Conservation (phyloP, 2,113 vertebrate species). For the Pitta sordida region DNA sequence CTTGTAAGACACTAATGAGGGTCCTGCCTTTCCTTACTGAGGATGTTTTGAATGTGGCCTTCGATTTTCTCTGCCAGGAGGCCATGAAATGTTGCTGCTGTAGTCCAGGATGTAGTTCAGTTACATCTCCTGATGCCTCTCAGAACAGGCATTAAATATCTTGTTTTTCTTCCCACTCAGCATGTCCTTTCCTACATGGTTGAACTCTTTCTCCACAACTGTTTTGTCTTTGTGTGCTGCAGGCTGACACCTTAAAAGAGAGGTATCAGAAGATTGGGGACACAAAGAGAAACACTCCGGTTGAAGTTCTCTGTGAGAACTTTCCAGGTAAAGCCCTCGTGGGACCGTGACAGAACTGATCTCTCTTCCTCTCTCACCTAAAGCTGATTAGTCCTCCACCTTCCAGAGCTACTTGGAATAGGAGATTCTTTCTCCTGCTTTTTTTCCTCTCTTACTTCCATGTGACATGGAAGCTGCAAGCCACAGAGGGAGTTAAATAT, state of each 20-base stretch:
- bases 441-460: neutral
- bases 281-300: conserved; percentile 97
- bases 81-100: neutral
- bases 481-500: neutral
- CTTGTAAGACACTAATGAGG: neutral
- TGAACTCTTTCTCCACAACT: conserved; percentile 50
- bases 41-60: neutral
- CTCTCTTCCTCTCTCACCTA: neutral
- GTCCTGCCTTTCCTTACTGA: neutral
- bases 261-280: conserved; percentile 99
- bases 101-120: neutral
- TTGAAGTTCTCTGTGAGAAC: conserved; percentile 98
- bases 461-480: neutral
- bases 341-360: neutral
- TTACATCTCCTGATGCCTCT: neutral
- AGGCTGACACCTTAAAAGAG: conserved; percentile 99
- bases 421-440: neutral
- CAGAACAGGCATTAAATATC: neutral
- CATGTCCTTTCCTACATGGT: neutral
- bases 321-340: conserved; percentile 85
- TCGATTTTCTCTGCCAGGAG: neutral
- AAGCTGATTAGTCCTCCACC: neutral
- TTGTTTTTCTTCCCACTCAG: conserved; percentile 8
- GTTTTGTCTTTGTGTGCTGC: conserved; percentile 56
- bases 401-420: neutral